A percentile compares a stretch with the other conserved stretches of the same genome.
phyloP scores from a whole-genome alignment of 1,140 invertebrate species.

The Myzus persicae region DNA sequence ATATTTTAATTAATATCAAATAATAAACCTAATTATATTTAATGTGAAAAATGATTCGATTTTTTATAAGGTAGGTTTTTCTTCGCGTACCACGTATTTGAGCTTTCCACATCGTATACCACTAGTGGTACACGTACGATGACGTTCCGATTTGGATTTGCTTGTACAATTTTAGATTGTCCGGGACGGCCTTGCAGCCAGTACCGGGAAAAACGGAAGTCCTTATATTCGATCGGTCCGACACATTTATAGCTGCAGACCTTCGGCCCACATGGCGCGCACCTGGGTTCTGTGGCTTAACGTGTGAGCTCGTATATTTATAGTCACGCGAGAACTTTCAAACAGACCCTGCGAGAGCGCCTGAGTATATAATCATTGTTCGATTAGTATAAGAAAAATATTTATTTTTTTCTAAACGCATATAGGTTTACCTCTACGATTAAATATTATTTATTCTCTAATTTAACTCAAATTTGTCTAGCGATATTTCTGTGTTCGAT shows the following conservation, averaged over 20 bases:
- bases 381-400: neutral
- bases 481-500: no score
- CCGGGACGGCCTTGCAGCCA: neutral
- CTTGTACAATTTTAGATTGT: neutral
- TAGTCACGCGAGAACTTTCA: conserved; percentile 8
- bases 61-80: no score
- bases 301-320: conserved; percentile 22
- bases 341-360: neutral
- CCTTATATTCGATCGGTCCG: conserved; percentile 7
- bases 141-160: neutral
- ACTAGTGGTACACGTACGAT: no score
- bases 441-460: no score
- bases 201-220: neutral
- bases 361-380: neutral
- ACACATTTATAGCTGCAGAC: conserved; percentile 12
- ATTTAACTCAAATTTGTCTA: no score
- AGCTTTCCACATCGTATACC: no score
- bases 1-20: no score
- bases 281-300: conserved; percentile 22
- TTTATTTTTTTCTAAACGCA: neutral
- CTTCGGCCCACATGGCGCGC: neutral
- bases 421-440: neutral
- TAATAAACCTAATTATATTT: no score
- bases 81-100: no score
- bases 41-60: no score